phyloP scores from a whole-genome alignment of 2,888 invertebrate genomes.

The Drosophila cracens region DNA sequence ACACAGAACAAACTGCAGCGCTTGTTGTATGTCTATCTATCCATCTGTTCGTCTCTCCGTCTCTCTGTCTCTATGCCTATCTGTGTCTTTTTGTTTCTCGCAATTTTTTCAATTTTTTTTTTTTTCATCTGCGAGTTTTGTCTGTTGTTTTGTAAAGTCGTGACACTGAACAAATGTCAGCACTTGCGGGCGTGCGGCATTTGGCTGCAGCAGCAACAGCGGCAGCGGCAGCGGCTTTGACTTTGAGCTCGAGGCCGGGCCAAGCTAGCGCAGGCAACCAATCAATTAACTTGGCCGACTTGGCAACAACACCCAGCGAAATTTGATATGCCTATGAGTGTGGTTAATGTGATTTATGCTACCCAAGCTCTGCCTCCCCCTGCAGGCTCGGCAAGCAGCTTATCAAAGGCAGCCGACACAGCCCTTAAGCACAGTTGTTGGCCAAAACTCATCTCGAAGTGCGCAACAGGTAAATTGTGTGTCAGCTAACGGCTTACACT shows the following conservation, averaged over 20 bases:
- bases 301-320: constrained; percentile 58
- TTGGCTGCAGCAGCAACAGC: constrained; percentile 16
- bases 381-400: constrained; percentile 21
- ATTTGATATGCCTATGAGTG: constrained; percentile 74
- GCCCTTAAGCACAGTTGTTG: constrained; percentile 15
- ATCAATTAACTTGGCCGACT: constrained; percentile 74
- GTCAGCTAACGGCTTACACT: constrained; percentile 34
- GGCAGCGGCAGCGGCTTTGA: constrained; percentile 58
- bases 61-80: constrained; percentile 2
- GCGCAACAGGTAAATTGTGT: constrained; percentile 24
- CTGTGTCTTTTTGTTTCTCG: constrained; percentile 11
- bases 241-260: constrained; percentile 65
- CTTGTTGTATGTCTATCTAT: constrained; percentile 39
- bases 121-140: constrained; percentile 36
- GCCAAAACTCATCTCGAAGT: constrained; percentile 50
- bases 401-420: constrained; percentile 61
- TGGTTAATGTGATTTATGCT: constrained; percentile 71
- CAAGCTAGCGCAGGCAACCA: constrained; percentile 54
- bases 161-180: constrained; percentile 79
- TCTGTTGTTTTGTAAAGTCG: constrained; percentile 67
- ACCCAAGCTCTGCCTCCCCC: background rate
- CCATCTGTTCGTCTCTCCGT: constrained; percentile 3
- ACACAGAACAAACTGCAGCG: constrained; percentile 54
- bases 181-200: constrained; percentile 74
- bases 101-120: background rate